phyloP scores from a whole-genome alignment of 37 sponge, comb jelly and placozoan species.

The Geodia barretti region DNA sequence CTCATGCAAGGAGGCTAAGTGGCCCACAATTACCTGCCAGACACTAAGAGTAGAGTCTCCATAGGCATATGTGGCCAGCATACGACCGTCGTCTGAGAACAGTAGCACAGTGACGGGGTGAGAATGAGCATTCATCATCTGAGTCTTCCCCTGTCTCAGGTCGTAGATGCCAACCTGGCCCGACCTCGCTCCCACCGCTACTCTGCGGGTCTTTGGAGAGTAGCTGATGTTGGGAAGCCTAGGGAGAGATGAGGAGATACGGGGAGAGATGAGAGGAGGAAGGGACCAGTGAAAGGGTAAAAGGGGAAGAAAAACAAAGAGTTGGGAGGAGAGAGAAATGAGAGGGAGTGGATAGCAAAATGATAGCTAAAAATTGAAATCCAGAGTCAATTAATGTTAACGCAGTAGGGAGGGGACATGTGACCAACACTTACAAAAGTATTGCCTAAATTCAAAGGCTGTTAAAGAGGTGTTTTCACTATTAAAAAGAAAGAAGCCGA shows the following conservation, averaged over 20 bases:
- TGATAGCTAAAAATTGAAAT: neutral
- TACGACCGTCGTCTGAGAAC: slow-evolving; percentile 89
- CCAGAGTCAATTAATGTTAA: too few relatives aligned
- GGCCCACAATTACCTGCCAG: slow-evolving; percentile 93
- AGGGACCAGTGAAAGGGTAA: neutral
- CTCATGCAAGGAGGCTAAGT: too few relatives aligned
- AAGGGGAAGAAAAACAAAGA: slow-evolving; percentile 1
- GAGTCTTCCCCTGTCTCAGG: slow-evolving; percentile 62
- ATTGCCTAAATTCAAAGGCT: too few relatives aligned
- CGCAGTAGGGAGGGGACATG: too few relatives aligned
- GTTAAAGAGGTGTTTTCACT: too few relatives aligned
- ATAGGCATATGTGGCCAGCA: slow-evolving; percentile 79
- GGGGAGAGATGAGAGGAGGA: neutral
- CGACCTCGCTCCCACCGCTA: slow-evolving; percentile 82
- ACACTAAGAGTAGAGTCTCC: slow-evolving; percentile 76
- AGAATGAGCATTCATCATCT: slow-evolving; percentile 67
- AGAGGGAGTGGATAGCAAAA: neutral
- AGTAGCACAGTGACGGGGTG: slow-evolving; percentile 78
- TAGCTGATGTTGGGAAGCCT: slow-evolving; percentile 79
- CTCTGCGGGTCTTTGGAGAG: slow-evolving; percentile 52
- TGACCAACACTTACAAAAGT: too few relatives aligned
- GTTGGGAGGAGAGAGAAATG: neutral
- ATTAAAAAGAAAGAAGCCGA: too few relatives aligned
- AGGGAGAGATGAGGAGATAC: slow-evolving; percentile 13
- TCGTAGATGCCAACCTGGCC: slow-evolving; percentile 85